Evolutionary conservation across 2,888 invertebrate genomes (phyloP), one percentile per base, ranked within the genome.

Genomic region (Drosophila rellima): DNA sequence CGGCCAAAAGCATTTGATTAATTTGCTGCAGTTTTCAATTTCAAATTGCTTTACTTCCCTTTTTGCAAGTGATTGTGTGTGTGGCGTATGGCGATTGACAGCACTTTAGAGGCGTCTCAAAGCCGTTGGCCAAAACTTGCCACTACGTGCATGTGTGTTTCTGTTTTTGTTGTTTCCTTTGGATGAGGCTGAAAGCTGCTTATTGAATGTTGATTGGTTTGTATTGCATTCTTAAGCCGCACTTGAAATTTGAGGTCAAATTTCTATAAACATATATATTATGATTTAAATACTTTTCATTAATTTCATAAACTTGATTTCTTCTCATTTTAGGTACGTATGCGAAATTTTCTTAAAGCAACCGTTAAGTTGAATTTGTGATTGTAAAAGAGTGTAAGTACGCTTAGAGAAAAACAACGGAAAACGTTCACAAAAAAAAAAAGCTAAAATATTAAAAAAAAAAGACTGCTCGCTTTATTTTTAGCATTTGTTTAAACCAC

Each of bases 1-100:
- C 63, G 70, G 69, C 77, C 54, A 73, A 66, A 82, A 79, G 72
- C 85, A 73, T 88, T 85, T 85, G 85, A 85, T 85, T 85, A 85
- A 85, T 85, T 85, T 75, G 86, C 83, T 77, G 81, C 77, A 81
- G 85, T 88, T 85, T 85, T 84, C 86, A 88, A 82, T 88, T 82
- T 79, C 71, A 75, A 85, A 85, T 88, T 82, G 79, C 70, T 85
- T 80, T 75, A 75, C 74, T 85, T 79, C 65, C 56, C 54, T 52
- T 56, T 70, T 67, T 66, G 70, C 11, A 26, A 4, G 39, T 40
- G 13, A n/a, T 13, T 51, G 50, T 18, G n/a, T 33, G 29, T 37
- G 39, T 69, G 68, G 39, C 64, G 68, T 44, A 8, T 37, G 55
- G 37, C 55, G 62, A 70, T 72, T 57, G 82, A 73, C 70, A 68